Evolutionary conservation across 1,140 invertebrate species (phyloP).

Genomic region (Leptonema lineaticorne): DNA sequence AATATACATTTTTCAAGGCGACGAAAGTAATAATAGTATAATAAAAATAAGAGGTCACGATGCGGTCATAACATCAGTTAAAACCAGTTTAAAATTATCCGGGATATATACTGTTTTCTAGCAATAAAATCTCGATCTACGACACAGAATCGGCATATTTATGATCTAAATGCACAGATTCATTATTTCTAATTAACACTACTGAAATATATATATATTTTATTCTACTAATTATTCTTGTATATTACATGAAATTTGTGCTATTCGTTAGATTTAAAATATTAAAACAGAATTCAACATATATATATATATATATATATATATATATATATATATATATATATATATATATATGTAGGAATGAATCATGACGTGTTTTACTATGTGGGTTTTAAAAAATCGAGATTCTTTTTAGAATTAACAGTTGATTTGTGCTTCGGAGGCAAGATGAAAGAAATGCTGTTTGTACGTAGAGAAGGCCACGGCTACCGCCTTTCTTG

Average conservation of each 20-base stretch:
- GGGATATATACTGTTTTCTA: too few species aligned
- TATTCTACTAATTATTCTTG: not conserved
- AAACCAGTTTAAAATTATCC: too few species aligned
- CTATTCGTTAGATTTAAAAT: not conserved
- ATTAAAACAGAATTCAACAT: too few species aligned
- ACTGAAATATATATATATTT: not conserved
- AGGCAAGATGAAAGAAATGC: not conserved
- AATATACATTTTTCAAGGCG: too few species aligned
- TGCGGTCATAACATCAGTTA: too few species aligned
- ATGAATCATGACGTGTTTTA: not conserved
- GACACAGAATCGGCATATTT: not conserved
- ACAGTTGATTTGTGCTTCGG: conserved; percentile 9
- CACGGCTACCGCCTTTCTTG: conserved; percentile 8
- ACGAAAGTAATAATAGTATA: too few species aligned
- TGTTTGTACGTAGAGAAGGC: not conserved
- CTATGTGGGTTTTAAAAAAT: not conserved
- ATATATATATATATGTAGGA: too few species aligned
- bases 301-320: too few species aligned
- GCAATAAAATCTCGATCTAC: too few species aligned
- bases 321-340: too few species aligned
- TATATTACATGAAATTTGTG: not conserved
- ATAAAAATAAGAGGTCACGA: too few species aligned
- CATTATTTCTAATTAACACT: not conserved
- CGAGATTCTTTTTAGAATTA: not conserved
- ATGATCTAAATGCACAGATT: not conserved